Evolutionary conservation across 1,140 invertebrate species (phyloP).

Genomic region (Paramacrobiotus metropolitanus): DNA sequence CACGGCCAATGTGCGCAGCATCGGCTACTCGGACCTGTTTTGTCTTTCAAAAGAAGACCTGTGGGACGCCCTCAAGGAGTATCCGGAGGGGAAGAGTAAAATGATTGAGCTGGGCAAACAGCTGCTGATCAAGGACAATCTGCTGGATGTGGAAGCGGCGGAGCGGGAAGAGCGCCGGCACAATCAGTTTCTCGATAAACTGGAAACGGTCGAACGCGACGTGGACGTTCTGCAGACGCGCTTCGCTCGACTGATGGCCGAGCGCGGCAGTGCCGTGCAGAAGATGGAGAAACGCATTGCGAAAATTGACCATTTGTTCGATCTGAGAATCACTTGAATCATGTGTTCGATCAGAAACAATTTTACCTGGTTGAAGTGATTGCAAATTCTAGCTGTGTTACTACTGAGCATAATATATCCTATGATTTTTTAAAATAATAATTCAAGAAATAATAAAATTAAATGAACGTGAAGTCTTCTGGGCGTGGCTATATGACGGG

Average conservation of each 20-base stretch:
- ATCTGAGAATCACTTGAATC: too few relatives aligned
- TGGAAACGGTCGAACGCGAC: not conserved
- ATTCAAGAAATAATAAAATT: too few relatives aligned
- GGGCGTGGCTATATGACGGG: too few relatives aligned
- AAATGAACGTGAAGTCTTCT: too few relatives aligned
- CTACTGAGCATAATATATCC: too few relatives aligned
- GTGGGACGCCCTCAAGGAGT: slow-evolving; percentile 77
- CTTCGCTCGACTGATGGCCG: not conserved
- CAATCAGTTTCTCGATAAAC: not conserved
- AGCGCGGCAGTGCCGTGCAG: not conserved
- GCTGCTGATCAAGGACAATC: not conserved
- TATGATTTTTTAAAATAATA: too few relatives aligned
- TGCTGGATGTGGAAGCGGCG: not conserved
- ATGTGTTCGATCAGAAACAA: too few relatives aligned
- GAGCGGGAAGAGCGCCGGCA: not conserved
- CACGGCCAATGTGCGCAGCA: slow-evolving; percentile 79
- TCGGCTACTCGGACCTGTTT: slow-evolving; percentile 84
- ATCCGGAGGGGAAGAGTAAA: slow-evolving; percentile 42
- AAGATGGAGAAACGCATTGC: not conserved
- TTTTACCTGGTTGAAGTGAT: too few relatives aligned
- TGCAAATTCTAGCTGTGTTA: too few relatives aligned
- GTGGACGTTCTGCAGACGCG: slow-evolving; percentile 2
- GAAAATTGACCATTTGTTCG: not conserved
- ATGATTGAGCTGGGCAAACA: slow-evolving; percentile 1
- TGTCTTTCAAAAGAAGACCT: slow-evolving; percentile 84